These are phyloP conservation scores for Ephialtes manifestator DNA, from an alignment of 2,888 invertebrate genomes.

Conservation along the genomic window DNA sequence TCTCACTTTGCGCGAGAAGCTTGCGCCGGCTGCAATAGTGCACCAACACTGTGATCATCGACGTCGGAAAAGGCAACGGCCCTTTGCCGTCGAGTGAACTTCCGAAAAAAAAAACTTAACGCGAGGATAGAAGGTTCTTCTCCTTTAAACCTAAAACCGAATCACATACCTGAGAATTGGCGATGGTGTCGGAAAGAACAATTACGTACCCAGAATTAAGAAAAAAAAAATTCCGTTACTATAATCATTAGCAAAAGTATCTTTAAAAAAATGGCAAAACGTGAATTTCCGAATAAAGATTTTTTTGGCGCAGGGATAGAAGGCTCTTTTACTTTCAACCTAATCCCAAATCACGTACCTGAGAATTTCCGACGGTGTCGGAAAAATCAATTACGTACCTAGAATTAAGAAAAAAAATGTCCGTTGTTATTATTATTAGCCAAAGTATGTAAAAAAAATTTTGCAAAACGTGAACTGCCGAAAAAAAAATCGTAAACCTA, in stretches of 20 bases:
- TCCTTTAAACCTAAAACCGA: not conserved
- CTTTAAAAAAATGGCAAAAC: too few species aligned
- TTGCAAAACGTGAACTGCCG: too few species aligned
- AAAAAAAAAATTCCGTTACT: too few species aligned
- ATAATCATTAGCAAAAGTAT: too few species aligned
- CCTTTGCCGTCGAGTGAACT: conserved; percentile 74
- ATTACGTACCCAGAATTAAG: too few species aligned
- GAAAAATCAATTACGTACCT: too few species aligned
- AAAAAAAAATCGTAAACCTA: too few species aligned
- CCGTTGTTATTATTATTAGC: too few species aligned
- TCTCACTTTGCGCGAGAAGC: conserved; percentile 71
- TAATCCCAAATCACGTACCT: conserved; percentile 23
- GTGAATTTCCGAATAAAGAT: too few species aligned
- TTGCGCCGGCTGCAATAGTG: conserved; percentile 24
- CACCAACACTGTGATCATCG: conserved; percentile 52
- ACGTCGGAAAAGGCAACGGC: conserved; percentile 78
- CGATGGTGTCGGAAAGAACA: too few species aligned
- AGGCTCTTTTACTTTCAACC: conserved; percentile 1
- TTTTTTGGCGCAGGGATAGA: conserved; percentile 1
- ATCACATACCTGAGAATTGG: conserved; percentile 24
- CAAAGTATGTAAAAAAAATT: too few species aligned
- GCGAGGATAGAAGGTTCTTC: conserved; percentile 6
- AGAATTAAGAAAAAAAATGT: too few species aligned
- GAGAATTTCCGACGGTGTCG: not conserved
- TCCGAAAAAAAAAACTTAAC: conserved; percentile 25